Evolutionary conservation across 2,888 invertebrate genomes (phyloP).

Genomic region (Drosophila algonquin): DNA sequence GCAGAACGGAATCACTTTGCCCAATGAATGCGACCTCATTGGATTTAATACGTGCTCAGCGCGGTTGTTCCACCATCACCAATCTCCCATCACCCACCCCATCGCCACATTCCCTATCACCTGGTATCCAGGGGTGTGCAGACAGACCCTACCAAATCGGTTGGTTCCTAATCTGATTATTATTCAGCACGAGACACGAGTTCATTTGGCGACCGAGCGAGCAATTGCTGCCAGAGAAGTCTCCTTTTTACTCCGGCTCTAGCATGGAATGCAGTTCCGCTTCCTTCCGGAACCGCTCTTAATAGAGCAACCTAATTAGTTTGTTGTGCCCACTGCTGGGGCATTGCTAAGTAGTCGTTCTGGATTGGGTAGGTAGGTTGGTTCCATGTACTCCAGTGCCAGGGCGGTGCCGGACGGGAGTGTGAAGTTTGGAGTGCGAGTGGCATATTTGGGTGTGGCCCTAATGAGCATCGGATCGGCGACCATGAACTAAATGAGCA

Average conservation of each 20-base stretch:
- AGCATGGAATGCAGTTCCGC: conserved; percentile 8
- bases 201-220: conserved; percentile 22
- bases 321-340: conserved; percentile 53
- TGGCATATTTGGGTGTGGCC: conserved; percentile 3
- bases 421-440: background rate
- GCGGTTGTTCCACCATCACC: conserved; percentile 13
- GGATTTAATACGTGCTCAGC: conserved; percentile 70
- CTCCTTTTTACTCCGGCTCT: background rate
- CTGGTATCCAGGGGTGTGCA: conserved; percentile 11
- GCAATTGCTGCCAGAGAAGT: conserved; percentile 14
- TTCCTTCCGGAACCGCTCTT: conserved; percentile 40
- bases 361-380: background rate
- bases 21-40: conserved; percentile 74
- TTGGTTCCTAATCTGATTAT: conserved; percentile 62
- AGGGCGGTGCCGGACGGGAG: background rate
- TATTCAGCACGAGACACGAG: conserved; percentile 63
- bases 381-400: background rate
- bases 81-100: conserved; percentile 11
- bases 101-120: conserved; percentile 10
- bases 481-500: conserved; percentile 25
- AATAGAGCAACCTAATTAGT: conserved; percentile 65
- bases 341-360: conserved; percentile 25
- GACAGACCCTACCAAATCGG: conserved; percentile 32
- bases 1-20: conserved; percentile 68
- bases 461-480: conserved; percentile 11